Conservation (phyloP, 2,888 invertebrate genomes). For the Zootermopsis nevadensis region DNA sequence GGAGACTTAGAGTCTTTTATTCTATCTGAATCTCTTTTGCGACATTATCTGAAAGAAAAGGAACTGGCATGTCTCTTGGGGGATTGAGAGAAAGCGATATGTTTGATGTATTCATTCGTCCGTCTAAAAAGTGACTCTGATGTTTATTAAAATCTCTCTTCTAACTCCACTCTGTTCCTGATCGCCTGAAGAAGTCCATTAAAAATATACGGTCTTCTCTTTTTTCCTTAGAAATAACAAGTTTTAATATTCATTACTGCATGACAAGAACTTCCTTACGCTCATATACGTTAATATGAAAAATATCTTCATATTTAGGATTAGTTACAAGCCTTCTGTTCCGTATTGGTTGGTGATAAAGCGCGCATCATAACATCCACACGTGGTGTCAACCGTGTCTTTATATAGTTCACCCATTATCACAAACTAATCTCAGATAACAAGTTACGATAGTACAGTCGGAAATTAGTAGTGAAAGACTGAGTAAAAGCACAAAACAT, state of each 20-base stretch:
- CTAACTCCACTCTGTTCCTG: background rate
- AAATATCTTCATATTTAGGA: too few relatives aligned
- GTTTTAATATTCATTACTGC: background rate
- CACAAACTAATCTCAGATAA: too few relatives aligned
- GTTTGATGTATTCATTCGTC: conserved; percentile 36
- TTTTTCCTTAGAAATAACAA: background rate
- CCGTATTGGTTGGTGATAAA: too few relatives aligned
- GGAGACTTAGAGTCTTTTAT: conserved; percentile 1
- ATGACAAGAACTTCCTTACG: background rate
- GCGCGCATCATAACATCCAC: too few relatives aligned
- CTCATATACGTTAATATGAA: too few relatives aligned
- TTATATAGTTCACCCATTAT: too few relatives aligned
- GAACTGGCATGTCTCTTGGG: conserved; percentile 10
- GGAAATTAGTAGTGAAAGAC: too few relatives aligned
- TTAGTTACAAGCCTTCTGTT: too few relatives aligned
- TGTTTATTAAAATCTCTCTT: conserved; percentile 20
- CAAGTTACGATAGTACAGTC: too few relatives aligned
- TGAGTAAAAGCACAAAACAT: too few relatives aligned
- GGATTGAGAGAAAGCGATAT: conserved; percentile 25
- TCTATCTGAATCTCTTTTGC: conserved; percentile 23
- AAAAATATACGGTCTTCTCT: background rate
- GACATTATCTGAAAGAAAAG: conserved; percentile 15
- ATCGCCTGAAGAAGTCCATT: conserved; percentile 22
- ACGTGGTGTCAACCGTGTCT: too few relatives aligned
- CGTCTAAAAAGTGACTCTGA: background rate